Base-by-base conservation (phyloP, 2,113 vertebrate genomes). In the Todiramphus chloris region DNA sequence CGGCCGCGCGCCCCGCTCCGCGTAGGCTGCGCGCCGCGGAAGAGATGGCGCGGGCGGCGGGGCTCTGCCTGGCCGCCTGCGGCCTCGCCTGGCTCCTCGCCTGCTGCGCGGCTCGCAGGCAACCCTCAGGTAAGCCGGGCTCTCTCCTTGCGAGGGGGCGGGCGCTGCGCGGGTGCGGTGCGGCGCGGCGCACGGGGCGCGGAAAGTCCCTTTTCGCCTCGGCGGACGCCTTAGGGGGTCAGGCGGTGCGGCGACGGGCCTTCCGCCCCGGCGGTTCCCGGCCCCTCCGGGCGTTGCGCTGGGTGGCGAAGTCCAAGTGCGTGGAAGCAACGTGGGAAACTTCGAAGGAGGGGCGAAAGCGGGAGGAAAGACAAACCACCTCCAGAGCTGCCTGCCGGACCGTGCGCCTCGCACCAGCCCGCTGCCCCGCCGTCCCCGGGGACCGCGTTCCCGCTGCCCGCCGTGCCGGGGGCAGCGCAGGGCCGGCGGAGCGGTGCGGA, bases 121-220 rank as follows among this genome's bases (percentile, higher is more conserved):
- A 83, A 24, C 37, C 84, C 68, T 35, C 97, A 96, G 98, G 98
- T 98, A 97, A 98, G 77, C 25, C 37, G n/a, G 21, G 39, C 17
- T 46, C 67, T 30, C 31, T 6, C 21, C 16, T 69, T 37, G 44
- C 35, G 13, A 41, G 4, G 11, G 25, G 21, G 1, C 25, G n/a
- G 5, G n/a, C 15, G 60, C 24, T n/a, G 41, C 53, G 85, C 56
- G 80, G 48, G 56, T 10, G 90, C 55, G 53, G 41, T 3, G 75
- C 44, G 16, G 39, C 1, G 33, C 28, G 41, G 39, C 39, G 33
- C 27, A 10, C 5, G n/a, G 41, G 31, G 27, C 17, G 59, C 62
- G 44, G 67, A 35, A 24, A 53, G 51, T n/a, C 23, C 20, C 39
- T 24, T n/a, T 17, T 31, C 9, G 21, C 23, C 18, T 28, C 35